A percentile compares a stretch with the other conserved stretches of the same genome.
Conservation (phyloP, 2,797 vertebrate genomes). For the Pygocentrus nattereri region DNA sequence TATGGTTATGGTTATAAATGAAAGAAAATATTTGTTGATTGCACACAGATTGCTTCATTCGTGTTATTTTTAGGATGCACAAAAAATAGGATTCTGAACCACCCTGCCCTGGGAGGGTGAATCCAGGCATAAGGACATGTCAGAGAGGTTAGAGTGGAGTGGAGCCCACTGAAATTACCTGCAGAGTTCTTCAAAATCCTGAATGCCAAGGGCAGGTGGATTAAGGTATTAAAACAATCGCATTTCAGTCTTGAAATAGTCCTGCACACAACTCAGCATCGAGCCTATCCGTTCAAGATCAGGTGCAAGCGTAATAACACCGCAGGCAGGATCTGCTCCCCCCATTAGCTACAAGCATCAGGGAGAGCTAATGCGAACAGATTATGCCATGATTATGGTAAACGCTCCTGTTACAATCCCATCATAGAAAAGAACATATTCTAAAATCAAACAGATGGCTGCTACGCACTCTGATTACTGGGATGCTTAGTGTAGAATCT, state of each 20-base stretch:
- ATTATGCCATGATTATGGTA: slow-evolving; percentile 78
- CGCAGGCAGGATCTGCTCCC: slow-evolving; percentile 59
- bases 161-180: slow-evolving; percentile 81
- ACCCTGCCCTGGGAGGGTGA: background rate
- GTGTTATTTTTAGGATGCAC: background rate
- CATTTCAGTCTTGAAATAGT: slow-evolving; percentile 88
- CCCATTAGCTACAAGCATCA: slow-evolving; percentile 48
- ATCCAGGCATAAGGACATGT: background rate
- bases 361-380: slow-evolving; percentile 72
- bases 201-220: slow-evolving; percentile 87
- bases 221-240: slow-evolving; percentile 90
- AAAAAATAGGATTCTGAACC: background rate
- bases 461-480: slow-evolving; percentile 43
- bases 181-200: slow-evolving; percentile 81
- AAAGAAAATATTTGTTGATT: slow-evolving; percentile 21
- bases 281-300: slow-evolving; percentile 80
- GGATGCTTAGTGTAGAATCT: slow-evolving; percentile 12
- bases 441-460: slow-evolving; percentile 63
- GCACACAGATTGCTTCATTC: background rate
- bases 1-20: slow-evolving; percentile 45
- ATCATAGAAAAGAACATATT: slow-evolving; percentile 67
- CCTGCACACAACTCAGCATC: slow-evolving; percentile 80
- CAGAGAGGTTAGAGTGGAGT: slow-evolving; percentile 39
- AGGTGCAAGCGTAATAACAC: slow-evolving; percentile 78
- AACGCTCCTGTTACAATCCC: slow-evolving; percentile 74